Base-by-base conservation (phyloP, 2,888 invertebrate genomes). In the Diarsia dahlii region DNA sequence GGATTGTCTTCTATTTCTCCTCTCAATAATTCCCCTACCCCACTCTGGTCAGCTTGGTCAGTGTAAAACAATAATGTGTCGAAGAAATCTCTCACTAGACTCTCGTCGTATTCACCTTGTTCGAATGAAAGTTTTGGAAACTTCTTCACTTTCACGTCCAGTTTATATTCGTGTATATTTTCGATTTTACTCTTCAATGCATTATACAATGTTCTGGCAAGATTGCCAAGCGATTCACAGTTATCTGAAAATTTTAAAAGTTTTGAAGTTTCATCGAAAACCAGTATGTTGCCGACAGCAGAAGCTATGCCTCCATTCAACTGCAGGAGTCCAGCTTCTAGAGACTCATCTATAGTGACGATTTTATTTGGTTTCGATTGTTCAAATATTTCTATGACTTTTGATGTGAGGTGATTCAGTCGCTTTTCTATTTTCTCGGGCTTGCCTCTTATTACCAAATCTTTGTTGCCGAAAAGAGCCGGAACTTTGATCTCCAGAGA, bases 401-500 rank as follows among this genome's bases (percentile, higher is more conserved):
- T 39, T 8, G 39, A 39, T 8, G 39, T 39, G 8, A 39, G 39
- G 39, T 39, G 39, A 39, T 39, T 39, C 39, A 39, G 39, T 39
- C 39, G 39, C 39, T 39, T 39, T 39, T 39, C 39, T 39, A 78
- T 56, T 50, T 80, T 80, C 8, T 70, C 60, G 12, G 20, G 9
- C 12, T 63, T 52, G 0, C 86, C 81, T 62, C 75, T 77, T 58
- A 87, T 60, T 3, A 73, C 62, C 46, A 87, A 65, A 52, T 87
- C 86, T 46, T 64, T 72, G 34, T 87, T 87, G 12, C 87, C 87
- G 68, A 87, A 87, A 15, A 54, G 28, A 28, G 63, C 54, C 10
- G 87, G 81, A 0, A 87, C 81, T 76, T 84, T 84, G 3, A 87
- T 60, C 34, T 71, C 46, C 15, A 73, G 39, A 18, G 62, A 58